phyloP scores from a whole-genome alignment of 2,113 vertebrate species.

The Empidonax alnorum region DNA sequence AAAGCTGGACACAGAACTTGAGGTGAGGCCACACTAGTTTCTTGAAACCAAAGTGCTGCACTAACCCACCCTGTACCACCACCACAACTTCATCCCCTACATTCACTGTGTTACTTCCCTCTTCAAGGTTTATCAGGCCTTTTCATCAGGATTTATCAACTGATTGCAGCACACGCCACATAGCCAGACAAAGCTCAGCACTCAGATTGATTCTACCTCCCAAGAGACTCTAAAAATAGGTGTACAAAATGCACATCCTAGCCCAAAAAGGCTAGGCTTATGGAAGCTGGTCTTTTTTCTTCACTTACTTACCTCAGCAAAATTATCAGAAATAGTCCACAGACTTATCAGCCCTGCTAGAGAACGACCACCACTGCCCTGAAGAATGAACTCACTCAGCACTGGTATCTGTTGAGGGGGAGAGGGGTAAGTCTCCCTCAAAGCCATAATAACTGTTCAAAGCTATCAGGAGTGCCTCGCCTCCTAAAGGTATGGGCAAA shows the following conservation, averaged over 20 bases:
- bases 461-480: accelerated
- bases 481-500: background rate
- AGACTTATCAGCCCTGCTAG: background rate
- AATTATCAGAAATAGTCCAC: background rate
- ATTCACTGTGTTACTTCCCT: background rate
- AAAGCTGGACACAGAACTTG: background rate
- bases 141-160: background rate
- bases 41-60: background rate
- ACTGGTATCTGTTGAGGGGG: background rate
- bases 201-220: background rate
- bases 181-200: background rate
- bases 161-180: background rate
- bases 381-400: background rate
- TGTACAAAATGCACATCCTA: background rate
- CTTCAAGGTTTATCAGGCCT: background rate
- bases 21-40: background rate
- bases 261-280: background rate
- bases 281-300: background rate
- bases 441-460: background rate
- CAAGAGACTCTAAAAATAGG: background rate
- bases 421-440: background rate
- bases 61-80: accelerated
- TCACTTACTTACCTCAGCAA: background rate
- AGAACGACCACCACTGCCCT: background rate
- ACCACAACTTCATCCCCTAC: background rate